phyloP scores from a whole-genome alignment of 2,113 vertebrate species.

The Synodontis membranacea region DNA sequence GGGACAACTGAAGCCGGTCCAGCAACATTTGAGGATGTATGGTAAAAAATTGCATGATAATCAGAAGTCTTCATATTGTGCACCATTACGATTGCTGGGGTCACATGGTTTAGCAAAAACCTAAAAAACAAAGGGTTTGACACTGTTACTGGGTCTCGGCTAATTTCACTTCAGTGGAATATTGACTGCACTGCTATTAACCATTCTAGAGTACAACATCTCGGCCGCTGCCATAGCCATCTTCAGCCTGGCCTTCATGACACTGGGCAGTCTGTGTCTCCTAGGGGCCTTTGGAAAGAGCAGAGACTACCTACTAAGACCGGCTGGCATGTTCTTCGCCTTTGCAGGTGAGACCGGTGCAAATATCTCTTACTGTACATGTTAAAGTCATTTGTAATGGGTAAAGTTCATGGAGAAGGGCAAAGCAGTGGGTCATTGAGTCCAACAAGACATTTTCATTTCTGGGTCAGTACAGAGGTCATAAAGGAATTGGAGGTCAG shows the following conservation, averaged over 20 bases:
- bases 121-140: not conserved
- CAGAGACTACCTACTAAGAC: constrained; percentile 89
- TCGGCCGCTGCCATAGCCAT: constrained; percentile 94
- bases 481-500: not conserved
- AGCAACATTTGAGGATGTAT: not conserved
- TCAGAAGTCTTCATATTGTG: not conserved
- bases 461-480: not conserved
- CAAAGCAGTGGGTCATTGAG: not conserved
- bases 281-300: constrained; percentile 86
- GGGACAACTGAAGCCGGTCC: constrained; percentile 18
- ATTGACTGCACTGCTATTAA: not conserved
- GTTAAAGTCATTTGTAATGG: not conserved
- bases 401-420: not conserved
- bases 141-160: not conserved
- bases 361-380: not conserved
- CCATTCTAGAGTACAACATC: constrained; percentile 89
- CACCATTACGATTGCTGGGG: not conserved
- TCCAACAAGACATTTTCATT: not conserved
- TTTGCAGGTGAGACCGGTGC: constrained; percentile 81
- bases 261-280: constrained; percentile 82
- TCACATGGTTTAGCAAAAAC: not conserved
- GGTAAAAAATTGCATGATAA: not conserved
- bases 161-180: not conserved
- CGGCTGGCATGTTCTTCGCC: constrained; percentile 93
- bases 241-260: constrained; percentile 88